These are phyloP conservation scores for Pipistrellus kuhlii DNA, from an alignment of 2,797 vertebrate species.

Conservation along the genomic window DNA sequence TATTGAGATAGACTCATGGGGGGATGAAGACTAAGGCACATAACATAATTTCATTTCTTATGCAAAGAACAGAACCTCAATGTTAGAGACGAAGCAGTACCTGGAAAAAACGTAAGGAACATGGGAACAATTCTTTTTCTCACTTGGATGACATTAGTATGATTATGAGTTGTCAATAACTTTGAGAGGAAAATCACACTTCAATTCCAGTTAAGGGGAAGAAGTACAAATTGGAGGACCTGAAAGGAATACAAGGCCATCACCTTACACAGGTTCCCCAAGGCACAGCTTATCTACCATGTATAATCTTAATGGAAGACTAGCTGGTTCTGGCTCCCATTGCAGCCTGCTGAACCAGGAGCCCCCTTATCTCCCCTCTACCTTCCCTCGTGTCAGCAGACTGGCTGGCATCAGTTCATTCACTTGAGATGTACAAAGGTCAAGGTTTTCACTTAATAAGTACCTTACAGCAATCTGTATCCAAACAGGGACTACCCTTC, in stretches of 20 bases:
- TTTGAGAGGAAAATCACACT: constrained; percentile 42
- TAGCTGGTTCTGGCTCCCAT: neutral
- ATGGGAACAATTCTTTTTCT: neutral
- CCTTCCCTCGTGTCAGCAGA: neutral
- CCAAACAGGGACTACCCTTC: neutral
- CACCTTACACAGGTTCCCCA: neutral
- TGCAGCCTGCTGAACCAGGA: neutral
- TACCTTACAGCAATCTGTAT: neutral
- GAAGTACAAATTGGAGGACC: neutral
- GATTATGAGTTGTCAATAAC: neutral
- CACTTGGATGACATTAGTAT: neutral
- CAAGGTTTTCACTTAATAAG: neutral
- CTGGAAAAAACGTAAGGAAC: neutral
- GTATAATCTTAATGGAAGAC: neutral
- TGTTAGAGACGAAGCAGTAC: neutral
- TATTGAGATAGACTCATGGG: neutral
- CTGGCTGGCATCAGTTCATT: neutral
- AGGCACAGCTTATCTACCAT: neutral
- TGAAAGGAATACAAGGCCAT: neutral
- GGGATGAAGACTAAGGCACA: neutral
- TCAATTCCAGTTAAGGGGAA: neutral
- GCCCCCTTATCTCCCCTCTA: neutral
- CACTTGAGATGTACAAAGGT: neutral
- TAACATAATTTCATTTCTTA: neutral
- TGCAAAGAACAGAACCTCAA: neutral